Evolutionary conservation across 2,888 invertebrate genomes (phyloP).

Genomic region (Mythimna impura): DNA sequence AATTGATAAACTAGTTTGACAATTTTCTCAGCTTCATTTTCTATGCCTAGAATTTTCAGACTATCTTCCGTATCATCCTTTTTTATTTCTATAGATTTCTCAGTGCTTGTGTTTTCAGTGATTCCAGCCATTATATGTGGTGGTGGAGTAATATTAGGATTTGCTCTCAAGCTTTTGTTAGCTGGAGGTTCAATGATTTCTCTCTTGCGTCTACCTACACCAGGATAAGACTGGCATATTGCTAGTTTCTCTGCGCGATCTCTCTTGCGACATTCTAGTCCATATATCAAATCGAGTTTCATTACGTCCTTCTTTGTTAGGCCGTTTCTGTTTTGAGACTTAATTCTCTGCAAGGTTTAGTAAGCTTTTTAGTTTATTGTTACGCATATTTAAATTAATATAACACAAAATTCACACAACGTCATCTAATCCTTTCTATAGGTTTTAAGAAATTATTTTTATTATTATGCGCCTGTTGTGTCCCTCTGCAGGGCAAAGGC

Average conservation of each 20-base stretch:
- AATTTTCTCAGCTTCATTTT: slow-evolving; percentile 71
- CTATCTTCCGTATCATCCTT: slow-evolving; percentile 3
- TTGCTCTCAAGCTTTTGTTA: slow-evolving; percentile 75
- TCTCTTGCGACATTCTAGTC: slow-evolving; percentile 76
- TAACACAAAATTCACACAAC: no score
- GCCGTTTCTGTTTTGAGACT: slow-evolving; percentile 70
- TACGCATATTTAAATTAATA: no score
- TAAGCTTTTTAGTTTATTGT: neutral
- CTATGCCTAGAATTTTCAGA: slow-evolving; percentile 73
- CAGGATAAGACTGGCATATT: slow-evolving; percentile 81
- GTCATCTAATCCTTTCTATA: no score
- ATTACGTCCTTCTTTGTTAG: slow-evolving; percentile 75
- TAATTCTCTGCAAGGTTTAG: neutral
- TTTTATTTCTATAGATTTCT: neutral
- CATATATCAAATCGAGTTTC: slow-evolving; percentile 82
- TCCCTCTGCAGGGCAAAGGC: no score
- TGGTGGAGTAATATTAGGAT: slow-evolving; percentile 81
- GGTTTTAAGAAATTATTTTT: no score
- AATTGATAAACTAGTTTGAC: slow-evolving; percentile 74
- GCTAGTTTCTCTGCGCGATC: slow-evolving; percentile 81
- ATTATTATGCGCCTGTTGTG: no score
- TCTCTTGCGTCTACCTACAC: slow-evolving; percentile 57
- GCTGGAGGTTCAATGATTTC: slow-evolving; percentile 24
- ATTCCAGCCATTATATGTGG: slow-evolving; percentile 48
- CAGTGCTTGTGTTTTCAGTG: no score